A percentile compares a stretch with the other conserved stretches of the same genome.
Conservation (phyloP, 2,797 vertebrate genomes). For the Odontamblyopus rebecca region DNA sequence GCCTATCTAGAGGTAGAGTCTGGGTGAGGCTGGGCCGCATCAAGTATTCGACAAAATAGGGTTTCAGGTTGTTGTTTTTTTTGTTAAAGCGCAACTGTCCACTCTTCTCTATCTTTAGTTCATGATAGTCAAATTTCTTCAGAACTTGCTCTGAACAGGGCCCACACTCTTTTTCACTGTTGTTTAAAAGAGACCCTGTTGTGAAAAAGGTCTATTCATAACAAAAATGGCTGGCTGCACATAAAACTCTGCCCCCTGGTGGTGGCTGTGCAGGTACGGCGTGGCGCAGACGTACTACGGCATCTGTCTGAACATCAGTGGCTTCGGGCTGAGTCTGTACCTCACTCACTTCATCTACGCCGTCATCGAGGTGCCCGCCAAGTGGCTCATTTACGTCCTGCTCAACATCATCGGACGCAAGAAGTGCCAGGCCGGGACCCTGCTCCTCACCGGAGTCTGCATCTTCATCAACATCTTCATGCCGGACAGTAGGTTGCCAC, state of each 20-base stretch:
- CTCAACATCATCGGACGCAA: conserved; percentile 78
- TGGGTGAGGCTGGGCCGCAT: no score
- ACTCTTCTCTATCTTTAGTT: no score
- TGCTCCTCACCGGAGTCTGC: conserved; percentile 74
- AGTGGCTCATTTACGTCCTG: conserved; percentile 71
- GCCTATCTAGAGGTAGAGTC: no score
- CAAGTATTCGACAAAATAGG: no score
- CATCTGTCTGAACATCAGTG: conserved; percentile 83
- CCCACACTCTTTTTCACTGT: no score
- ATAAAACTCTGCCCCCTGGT: not conserved
- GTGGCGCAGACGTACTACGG: conserved; percentile 88
- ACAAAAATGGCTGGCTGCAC: no score
- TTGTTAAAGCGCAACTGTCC: no score
- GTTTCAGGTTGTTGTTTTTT: no score
- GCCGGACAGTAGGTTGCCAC: conserved; percentile 31
- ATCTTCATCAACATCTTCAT: conserved; percentile 71
- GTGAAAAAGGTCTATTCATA: no score
- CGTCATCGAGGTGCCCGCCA: conserved; percentile 84
- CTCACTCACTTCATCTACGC: conserved; percentile 87
- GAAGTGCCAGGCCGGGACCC: conserved; percentile 67
- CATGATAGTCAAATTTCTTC: no score
- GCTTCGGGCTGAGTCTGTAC: conserved; percentile 83
- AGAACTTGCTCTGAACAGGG: no score
- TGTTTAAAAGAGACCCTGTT: no score
- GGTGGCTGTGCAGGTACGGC: conserved; percentile 77